A percentile compares a stretch with the other conserved stretches of the same genome.
These are phyloP conservation scores for Eurosta solidaginis DNA, from an alignment of 1,140 invertebrate genomes.

Conservation along the genomic window DNA sequence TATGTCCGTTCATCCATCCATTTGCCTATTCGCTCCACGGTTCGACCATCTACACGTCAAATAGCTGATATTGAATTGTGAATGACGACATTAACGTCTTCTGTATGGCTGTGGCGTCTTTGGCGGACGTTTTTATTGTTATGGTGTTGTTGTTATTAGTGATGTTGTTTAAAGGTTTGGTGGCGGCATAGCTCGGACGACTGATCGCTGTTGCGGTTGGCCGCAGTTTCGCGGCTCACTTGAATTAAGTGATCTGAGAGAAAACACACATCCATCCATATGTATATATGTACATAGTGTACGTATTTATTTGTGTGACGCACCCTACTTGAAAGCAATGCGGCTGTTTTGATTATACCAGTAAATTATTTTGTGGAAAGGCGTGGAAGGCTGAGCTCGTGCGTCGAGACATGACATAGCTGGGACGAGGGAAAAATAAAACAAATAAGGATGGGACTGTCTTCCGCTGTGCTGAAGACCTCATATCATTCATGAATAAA, in stretches of 20 bases:
- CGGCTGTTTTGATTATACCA: constrained; percentile 9
- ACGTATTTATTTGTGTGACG: not conserved
- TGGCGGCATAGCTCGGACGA: not conserved
- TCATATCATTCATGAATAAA: too few relatives aligned
- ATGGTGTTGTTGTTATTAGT: not conserved
- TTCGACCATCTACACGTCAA: constrained; percentile 24
- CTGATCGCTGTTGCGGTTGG: not conserved
- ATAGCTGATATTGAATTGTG: constrained; percentile 25
- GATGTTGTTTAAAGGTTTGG: not conserved
- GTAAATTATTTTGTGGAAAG: constrained; percentile 23
- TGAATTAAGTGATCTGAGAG: constrained; percentile 24
- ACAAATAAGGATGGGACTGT: too few relatives aligned
- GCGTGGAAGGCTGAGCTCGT: not conserved
- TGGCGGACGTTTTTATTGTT: not conserved
- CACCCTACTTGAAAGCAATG: constrained; percentile 17
- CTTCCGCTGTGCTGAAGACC: too few relatives aligned
- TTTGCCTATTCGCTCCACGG: not conserved
- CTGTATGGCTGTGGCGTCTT: not conserved
- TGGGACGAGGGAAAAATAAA: not conserved
- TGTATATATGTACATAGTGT: not conserved
- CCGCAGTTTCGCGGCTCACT: constrained; percentile 12
- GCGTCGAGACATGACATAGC: not conserved
- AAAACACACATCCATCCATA: not conserved
- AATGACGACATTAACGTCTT: constrained; percentile 26
- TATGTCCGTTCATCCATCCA: not conserved